Evolutionary conservation across 2,113 vertebrate genomes (phyloP).

Genomic region (Crypturellus undulatus): DNA sequence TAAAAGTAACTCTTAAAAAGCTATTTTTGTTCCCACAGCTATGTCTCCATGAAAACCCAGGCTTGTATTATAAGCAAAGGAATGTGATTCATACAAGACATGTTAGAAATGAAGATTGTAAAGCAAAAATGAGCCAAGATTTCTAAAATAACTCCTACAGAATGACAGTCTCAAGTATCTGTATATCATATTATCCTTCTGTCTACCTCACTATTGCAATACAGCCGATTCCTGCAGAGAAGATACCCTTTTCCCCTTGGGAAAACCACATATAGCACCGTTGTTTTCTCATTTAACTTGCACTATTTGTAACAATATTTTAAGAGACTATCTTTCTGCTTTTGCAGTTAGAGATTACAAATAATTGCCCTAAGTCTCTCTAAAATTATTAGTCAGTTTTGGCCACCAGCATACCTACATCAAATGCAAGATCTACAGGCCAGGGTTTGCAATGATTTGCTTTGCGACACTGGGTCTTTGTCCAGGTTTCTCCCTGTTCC

Average conservation of each 20-base stretch:
- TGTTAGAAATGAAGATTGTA: not conserved
- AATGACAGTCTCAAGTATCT: not conserved
- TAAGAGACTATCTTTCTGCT: not conserved
- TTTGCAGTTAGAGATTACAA: not conserved
- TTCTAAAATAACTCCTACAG: not conserved
- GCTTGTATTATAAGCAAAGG: not conserved
- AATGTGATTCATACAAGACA: not conserved
- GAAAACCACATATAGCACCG: not conserved
- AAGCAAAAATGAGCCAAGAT: not conserved
- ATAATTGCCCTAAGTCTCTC: not conserved
- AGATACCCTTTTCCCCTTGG: not conserved
- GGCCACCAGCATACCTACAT: not conserved
- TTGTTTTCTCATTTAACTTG: not conserved
- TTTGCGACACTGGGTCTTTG: not conserved
- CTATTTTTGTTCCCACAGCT: not conserved
- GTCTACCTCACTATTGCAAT: not conserved
- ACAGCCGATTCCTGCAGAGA: not conserved
- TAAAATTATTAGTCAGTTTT: not conserved
- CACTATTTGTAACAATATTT: not conserved
- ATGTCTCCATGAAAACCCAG: not conserved
- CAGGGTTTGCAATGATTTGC: not conserved
- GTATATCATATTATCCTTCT: not conserved
- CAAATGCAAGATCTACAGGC: not conserved
- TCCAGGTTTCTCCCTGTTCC: not conserved
- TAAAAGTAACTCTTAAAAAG: slow-evolving; percentile 15